A percentile compares a stretch with the other conserved stretches of the same genome.
These are phyloP conservation scores for Diuraphis noxia DNA, from an alignment of 1,140 invertebrate genomes.

Conservation along the genomic window DNA sequence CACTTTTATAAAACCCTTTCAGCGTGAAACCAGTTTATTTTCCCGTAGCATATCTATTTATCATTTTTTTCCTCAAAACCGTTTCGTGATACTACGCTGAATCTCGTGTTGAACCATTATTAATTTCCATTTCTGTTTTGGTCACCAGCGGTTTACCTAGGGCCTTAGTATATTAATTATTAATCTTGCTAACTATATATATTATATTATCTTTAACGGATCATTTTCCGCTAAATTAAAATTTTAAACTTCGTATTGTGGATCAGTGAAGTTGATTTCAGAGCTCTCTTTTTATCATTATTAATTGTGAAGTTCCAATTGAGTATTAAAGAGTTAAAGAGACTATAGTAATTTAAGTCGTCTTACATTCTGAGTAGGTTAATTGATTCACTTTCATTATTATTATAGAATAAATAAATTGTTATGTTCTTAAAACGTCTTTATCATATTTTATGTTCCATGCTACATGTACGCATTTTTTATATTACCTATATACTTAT, in stretches of 20 bases:
- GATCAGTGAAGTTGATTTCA: background rate
- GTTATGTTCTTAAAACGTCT: background rate
- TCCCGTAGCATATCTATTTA: background rate
- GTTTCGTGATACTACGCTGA: background rate
- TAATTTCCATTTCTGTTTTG: background rate
- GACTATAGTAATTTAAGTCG: slow-evolving; percentile 12
- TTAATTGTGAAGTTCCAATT: background rate
- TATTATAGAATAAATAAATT: no score
- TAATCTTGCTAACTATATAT: background rate
- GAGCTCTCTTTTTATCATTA: background rate
- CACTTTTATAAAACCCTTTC: background rate
- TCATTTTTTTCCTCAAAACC: background rate
- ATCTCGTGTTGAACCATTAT: background rate
- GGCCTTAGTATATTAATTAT: background rate
- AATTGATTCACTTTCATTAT: background rate
- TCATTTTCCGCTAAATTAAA: background rate
- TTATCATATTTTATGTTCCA: background rate
- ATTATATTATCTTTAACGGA: background rate
- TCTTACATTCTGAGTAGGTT: background rate
- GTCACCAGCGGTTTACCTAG: background rate
- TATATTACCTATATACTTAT: background rate
- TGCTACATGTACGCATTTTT: background rate
- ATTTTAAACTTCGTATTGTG: background rate
- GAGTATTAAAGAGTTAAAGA: background rate
- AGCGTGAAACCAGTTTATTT: slow-evolving; percentile 20